phyloP scores from a whole-genome alignment of 2,888 invertebrate genomes.

The Mimas tiliae region DNA sequence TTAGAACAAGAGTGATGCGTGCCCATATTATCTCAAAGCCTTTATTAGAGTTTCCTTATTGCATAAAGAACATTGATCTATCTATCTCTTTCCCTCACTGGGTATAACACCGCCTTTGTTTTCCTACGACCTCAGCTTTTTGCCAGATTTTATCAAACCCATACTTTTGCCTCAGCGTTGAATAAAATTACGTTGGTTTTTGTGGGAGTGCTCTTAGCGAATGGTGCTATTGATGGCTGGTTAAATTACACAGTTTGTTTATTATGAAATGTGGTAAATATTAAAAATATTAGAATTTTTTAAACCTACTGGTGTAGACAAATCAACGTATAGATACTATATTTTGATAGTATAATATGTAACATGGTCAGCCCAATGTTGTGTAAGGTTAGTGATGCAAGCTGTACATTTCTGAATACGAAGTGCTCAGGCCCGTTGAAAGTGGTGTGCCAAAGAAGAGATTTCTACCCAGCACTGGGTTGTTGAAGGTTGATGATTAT shows the following conservation, averaged over 20 bases:
- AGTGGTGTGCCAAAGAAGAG: too few relatives aligned
- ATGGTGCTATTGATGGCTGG: constrained; percentile 17
- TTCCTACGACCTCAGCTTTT: constrained; percentile 32
- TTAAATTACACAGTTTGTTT: constrained; percentile 16
- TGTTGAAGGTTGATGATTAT: too few relatives aligned
- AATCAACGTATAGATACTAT: too few relatives aligned
- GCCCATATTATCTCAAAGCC: constrained; percentile 52
- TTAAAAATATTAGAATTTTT: too few relatives aligned
- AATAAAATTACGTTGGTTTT: constrained; percentile 29
- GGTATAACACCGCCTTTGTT: constrained; percentile 37
- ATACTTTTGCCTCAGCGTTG: constrained; percentile 31
- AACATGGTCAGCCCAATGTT: too few relatives aligned
- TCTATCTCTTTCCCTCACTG: constrained; percentile 33
- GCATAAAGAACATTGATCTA: constrained; percentile 47
- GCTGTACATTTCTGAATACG: too few relatives aligned
- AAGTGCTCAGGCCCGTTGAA: too few relatives aligned
- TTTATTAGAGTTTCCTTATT: constrained; percentile 50
- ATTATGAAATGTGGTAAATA: neutral
- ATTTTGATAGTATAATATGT: too few relatives aligned
- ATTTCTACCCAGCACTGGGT: too few relatives aligned
- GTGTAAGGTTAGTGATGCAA: too few relatives aligned
- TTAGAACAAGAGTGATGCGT: constrained; percentile 36
- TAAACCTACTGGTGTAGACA: too few relatives aligned
- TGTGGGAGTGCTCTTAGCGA: constrained; percentile 10
- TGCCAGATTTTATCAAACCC: constrained; percentile 36